phyloP scores from a whole-genome alignment of 2,113 vertebrate species.

The Pteruthius melanotis region DNA sequence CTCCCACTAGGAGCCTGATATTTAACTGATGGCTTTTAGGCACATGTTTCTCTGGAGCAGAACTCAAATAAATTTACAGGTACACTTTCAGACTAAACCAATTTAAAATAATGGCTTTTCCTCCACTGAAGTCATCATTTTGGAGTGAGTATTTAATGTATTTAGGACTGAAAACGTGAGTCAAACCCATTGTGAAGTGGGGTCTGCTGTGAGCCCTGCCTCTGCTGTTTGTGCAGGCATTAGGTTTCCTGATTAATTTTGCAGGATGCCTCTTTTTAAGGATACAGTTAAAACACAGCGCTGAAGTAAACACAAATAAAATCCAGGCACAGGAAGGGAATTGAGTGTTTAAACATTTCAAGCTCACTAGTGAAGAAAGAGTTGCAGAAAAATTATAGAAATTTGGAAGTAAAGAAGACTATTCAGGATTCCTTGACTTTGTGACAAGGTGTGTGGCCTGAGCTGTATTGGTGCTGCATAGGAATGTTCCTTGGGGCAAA shows the following conservation, averaged over 20 bases:
- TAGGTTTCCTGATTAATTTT: neutral
- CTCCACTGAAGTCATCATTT: neutral
- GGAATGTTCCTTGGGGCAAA: neutral
- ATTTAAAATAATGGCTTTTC: neutral
- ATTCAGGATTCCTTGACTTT: neutral
- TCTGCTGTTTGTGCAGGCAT: neutral
- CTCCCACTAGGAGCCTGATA: neutral
- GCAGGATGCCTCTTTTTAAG: neutral
- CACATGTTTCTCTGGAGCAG: neutral
- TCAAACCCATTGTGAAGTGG: neutral
- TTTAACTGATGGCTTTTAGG: neutral
- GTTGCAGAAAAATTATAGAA: neutral
- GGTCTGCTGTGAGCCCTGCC: neutral
- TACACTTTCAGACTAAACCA: neutral
- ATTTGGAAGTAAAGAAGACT: neutral
- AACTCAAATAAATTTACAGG: neutral
- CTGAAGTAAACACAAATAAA: neutral
- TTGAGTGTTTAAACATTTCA: neutral
- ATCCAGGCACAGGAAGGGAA: neutral
- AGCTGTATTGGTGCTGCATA: accelerated
- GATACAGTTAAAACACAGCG: neutral
- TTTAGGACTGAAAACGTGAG: neutral
- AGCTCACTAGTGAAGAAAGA: neutral
- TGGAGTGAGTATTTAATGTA: neutral
- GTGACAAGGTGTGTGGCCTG: neutral